Evolutionary conservation across 1,140 invertebrate genomes (phyloP), one percentile per base, ranked within the genome.

Genomic region (Listronotus bonariensis): DNA sequence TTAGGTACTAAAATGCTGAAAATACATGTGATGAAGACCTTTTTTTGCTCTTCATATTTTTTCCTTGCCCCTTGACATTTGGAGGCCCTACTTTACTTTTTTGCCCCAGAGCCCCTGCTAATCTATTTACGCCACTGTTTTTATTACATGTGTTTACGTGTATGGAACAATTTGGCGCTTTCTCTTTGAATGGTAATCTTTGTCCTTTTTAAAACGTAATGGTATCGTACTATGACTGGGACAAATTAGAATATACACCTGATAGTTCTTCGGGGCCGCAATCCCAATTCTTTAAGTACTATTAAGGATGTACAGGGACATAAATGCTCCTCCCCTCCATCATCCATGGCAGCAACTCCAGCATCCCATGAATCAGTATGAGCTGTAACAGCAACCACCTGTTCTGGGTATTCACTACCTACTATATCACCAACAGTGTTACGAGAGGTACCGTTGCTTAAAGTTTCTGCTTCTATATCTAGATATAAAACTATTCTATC

Each of bases 311-410:
- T 85, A 26, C 20, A 26, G 88, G 89, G 92, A 3, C 90, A 91
- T 55, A 93, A 87, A 65, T 93, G 90, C 41, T 87, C 82, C 42
- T 92, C 92, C 68, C 87, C 89, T 41, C 90, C 93, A 75, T 95
- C 92, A 76, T 95, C 92, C 89, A 94, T 89, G 0, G 91, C 92
- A 11, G 92, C 92, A 74, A 89, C 83, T 11, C 92, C 92, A 11
- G 93, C 90, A 75, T 95, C 92, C 92, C 92, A 95, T 70, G 88
- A 91, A 74, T 95, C 92, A 18, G 94, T 82, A 75, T 95, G 92
- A 32, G 92, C 93, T 9, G 90, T 91, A 10, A 95, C 83, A 12
- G 93, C 82, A 0, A 95, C 92, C n/a, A 89, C 76, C 71, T 89
- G 82, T 34, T 86, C 80, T 3, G 85, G 83, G 53, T 77, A 11